These are phyloP conservation scores for Pygoscelis antarcticus DNA, from an alignment of 2,113 vertebrate species.

Conservation along the genomic window DNA sequence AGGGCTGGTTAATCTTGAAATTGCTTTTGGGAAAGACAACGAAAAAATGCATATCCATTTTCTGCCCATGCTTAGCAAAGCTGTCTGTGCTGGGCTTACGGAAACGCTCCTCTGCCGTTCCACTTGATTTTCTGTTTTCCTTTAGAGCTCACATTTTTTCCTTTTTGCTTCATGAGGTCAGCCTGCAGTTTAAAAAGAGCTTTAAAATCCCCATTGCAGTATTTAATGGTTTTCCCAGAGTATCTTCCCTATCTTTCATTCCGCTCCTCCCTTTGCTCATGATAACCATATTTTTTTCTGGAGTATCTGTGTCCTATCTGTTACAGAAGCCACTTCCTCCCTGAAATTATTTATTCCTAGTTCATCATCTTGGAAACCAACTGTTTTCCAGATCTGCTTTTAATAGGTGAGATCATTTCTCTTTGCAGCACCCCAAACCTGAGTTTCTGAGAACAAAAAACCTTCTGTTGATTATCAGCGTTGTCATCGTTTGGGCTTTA, in stretches of 20 bases:
- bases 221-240: slow-evolving; percentile 8
- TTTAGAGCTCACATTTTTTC: not conserved
- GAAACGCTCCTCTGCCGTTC: not conserved
- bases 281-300: not conserved
- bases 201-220: not conserved
- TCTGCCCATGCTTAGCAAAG: not conserved
- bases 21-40: not conserved
- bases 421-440: not conserved
- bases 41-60: not conserved
- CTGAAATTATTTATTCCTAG: not conserved
- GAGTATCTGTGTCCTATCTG: not conserved
- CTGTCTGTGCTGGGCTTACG: not conserved
- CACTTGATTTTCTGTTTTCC: not conserved
- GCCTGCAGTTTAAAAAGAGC: not conserved
- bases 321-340: not conserved
- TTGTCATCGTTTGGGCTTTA: not conserved
- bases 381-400: not conserved
- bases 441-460: not conserved
- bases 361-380: not conserved
- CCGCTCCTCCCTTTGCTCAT: not conserved
- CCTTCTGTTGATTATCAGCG: not conserved
- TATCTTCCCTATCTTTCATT: not conserved
- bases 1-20: not conserved
- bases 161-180: not conserved
- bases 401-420: not conserved